These are phyloP conservation scores for Marronus borbonicus DNA, from an alignment of 2,888 invertebrate species.

Conservation along the genomic window DNA sequence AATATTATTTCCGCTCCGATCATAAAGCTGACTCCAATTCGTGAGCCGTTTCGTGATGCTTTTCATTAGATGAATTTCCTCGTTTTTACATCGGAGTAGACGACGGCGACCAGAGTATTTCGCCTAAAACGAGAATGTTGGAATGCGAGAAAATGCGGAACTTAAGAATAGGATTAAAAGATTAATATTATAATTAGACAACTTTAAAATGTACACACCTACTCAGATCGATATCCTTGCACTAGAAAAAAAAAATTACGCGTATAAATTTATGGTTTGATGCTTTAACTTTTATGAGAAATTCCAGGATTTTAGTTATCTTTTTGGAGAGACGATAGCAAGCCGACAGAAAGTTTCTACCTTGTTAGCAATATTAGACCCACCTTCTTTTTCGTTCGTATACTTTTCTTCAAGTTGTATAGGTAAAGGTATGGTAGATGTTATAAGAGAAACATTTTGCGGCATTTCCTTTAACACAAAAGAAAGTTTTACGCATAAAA, in stretches of 20 bases:
- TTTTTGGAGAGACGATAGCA: not conserved
- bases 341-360: not conserved
- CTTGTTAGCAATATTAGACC: slow-evolving; percentile 23
- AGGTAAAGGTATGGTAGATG: no score
- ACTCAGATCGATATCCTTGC: not conserved
- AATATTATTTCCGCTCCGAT: slow-evolving; percentile 24
- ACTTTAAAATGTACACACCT: not conserved
- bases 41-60: not conserved
- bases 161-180: slow-evolving; percentile 9
- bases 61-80: slow-evolving; percentile 31
- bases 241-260: not conserved
- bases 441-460: no score
- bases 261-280: slow-evolving; percentile 1
- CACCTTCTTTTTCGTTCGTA: not conserved
- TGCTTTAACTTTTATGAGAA: not conserved
- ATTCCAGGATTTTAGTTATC: not conserved
- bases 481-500: no score
- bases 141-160: no score
- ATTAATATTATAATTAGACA: slow-evolving; percentile 23
- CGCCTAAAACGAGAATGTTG: not conserved
- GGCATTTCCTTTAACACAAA: no score
- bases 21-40: slow-evolving; percentile 22
- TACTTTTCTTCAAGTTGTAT: no score
- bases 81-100: slow-evolving; percentile 1
- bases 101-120: not conserved